Conservation (phyloP, 1,140 invertebrate species). For the Megalonaias nervosa region DNA sequence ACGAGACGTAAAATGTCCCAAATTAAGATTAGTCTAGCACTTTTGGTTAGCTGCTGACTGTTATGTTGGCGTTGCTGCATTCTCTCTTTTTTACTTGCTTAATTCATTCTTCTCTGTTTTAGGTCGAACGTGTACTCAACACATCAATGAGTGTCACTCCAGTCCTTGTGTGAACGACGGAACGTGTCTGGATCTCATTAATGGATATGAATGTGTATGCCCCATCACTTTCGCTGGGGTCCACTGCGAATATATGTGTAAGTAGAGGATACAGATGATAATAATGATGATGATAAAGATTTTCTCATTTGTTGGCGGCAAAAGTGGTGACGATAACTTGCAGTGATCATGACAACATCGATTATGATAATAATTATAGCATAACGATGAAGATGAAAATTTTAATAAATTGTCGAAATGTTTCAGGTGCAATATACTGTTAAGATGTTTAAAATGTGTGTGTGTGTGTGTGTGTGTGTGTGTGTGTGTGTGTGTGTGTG, state of each 20-base stretch:
- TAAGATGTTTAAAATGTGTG: no score
- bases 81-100: no score
- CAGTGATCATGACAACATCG: not conserved
- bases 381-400: not conserved
- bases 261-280: slow-evolving; percentile 2
- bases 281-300: not conserved
- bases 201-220: slow-evolving; percentile 35
- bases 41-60: no score
- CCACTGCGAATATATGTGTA: slow-evolving; percentile 49
- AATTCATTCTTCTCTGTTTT: no score
- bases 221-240: slow-evolving; percentile 45
- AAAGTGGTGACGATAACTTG: not conserved
- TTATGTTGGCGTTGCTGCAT: no score
- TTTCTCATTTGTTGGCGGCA: not conserved
- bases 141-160: slow-evolving; percentile 86
- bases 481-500: no score
- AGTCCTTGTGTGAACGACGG: slow-evolving; percentile 93
- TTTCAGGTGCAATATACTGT: no score
- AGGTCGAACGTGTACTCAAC: no score
- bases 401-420: not conserved
- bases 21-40: no score
- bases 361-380: not conserved
- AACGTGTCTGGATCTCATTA: slow-evolving; percentile 77
- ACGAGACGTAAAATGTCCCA: no score
- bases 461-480: no score